Evolutionary conservation across 2,113 vertebrate species (phyloP), one percentile per base, ranked within the genome.

Genomic region (Geococcyx californianus): DNA sequence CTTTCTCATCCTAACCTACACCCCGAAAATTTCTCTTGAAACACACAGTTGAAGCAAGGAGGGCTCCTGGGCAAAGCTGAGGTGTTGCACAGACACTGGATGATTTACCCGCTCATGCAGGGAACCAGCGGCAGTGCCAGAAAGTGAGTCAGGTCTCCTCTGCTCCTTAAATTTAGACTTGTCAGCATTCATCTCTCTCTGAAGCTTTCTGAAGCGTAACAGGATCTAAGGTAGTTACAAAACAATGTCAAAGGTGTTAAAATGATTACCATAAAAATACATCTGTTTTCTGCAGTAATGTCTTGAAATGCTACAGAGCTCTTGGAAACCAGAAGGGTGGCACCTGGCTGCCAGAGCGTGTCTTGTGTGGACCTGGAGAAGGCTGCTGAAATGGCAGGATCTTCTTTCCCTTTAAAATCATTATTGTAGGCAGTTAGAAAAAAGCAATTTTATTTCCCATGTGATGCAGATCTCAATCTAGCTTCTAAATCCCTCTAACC

Each of bases 201-300:
- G 2, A 73, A 86, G 85, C 85, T 87, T 90, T 86, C 60, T 60
- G 73, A 95, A 93, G 76, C 29, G 2, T 72, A 87, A 79, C 76
- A 52, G 68, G 64, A 88, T 84, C 68, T 64, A 73, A 78, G 83
- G 79, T 82, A 72, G 92, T 90, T 96, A 64, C 80, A 94, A 96
- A 96, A 96, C 76, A 96, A 92, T 81, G 92, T 92, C 90, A 90
- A 89, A 93, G 88, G 93, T 94, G 82, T 88, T 86, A 88, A 92
- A 93, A 84, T 34, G 54, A 89, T 94, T 90, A 75, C 83, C 86
- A 87, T 89, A 90, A 93, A 96, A 96, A 89, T 90, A 72, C 80
- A 86, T 96, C 84, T 92, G 80, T 93, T 81, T 94, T 84, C 85
- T 79, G 58, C 86, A 73, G 80, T 10, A 52, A 60, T 78, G 84